Conservation (phyloP, 2,797 vertebrate genomes). For the Microctenopoma stevenorrisi region DNA sequence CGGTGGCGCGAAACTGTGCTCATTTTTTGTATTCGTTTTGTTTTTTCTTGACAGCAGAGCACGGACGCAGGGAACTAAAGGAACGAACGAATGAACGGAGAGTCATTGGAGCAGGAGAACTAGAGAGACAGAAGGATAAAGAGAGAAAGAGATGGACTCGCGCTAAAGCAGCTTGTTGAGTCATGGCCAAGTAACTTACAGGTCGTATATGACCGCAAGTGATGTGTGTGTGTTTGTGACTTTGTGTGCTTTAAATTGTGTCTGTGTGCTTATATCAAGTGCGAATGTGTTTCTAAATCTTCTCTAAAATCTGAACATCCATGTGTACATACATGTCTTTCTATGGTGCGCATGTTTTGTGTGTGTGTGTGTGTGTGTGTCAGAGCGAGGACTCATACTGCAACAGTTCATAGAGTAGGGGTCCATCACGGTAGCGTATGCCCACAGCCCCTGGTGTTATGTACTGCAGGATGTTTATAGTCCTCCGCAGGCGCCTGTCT, state of each 20-base stretch:
- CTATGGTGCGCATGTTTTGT: conserved; percentile 49
- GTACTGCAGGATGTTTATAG: conserved; percentile 99
- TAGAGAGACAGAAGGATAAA: conserved; percentile 32
- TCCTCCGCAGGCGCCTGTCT: conserved; percentile 97
- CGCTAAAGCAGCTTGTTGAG: conserved; percentile 67
- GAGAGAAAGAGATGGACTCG: conserved; percentile 49
- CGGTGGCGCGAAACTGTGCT: conserved; percentile 18
- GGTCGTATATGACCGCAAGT: conserved; percentile 52
- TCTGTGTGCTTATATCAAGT: conserved; percentile 69
- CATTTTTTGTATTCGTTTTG: conserved; percentile 2
- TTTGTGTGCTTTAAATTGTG: conserved; percentile 26
- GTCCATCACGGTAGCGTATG: conserved; percentile 97
- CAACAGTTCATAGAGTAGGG: conserved; percentile 96
- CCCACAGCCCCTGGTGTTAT: conserved; percentile 95
- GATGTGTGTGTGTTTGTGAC: conserved; percentile 37
- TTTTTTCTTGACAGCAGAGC: conserved; percentile 28
- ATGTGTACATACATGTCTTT: conserved; percentile 36
- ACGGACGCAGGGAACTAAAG: conserved; percentile 22
- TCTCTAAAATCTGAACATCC: conserved; percentile 44
- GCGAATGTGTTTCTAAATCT: conserved; percentile 40
- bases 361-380: conserved; percentile 65
- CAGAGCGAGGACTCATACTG: conserved; percentile 99
- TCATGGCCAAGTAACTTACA: conserved; percentile 61
- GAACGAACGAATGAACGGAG: conserved; percentile 22
- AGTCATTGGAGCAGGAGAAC: conserved; percentile 20